Conservation (phyloP, 37 sponge, comb jelly and placozoan genomes). For the Agelas oroides region DNA sequence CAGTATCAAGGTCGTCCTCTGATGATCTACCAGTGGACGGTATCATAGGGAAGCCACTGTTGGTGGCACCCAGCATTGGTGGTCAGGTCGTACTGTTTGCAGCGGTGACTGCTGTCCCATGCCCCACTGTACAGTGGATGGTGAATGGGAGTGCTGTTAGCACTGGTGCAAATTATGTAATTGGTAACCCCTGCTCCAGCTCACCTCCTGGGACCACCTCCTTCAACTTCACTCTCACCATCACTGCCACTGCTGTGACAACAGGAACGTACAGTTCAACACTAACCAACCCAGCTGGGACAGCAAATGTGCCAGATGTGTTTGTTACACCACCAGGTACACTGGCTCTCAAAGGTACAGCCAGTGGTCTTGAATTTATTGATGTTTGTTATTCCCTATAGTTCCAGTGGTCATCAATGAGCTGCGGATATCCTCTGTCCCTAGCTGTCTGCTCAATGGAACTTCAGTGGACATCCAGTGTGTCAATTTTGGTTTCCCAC, state of each 20-base stretch:
- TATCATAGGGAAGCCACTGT: too few relatives aligned
- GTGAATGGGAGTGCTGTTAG: background rate
- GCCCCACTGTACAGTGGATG: constrained; percentile 21
- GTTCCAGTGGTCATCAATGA: background rate
- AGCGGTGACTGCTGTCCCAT: constrained; percentile 45
- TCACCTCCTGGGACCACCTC: too few relatives aligned
- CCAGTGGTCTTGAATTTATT: too few relatives aligned
- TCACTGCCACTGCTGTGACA: background rate
- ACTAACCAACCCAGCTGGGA: too few relatives aligned
- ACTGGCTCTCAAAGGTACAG: too few relatives aligned
- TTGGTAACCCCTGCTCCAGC: background rate
- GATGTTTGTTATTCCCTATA: too few relatives aligned
- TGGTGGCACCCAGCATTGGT: background rate
- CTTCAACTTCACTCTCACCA: constrained; percentile 22
- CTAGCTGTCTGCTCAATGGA: constrained; percentile 12
- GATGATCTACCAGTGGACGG: too few relatives aligned
- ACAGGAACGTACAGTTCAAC: constrained; percentile 35
- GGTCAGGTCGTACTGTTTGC: background rate
- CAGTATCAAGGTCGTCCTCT: too few relatives aligned
- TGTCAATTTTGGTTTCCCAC: constrained; percentile 33
- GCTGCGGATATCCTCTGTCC: background rate
- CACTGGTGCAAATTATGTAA: background rate
- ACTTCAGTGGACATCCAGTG: constrained; percentile 29
- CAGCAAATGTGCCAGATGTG: too few relatives aligned
- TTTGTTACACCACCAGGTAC: constrained; percentile 32